Conservation (phyloP, 92 coral and sea anemone species). For the Galaxea fascicularis region DNA sequence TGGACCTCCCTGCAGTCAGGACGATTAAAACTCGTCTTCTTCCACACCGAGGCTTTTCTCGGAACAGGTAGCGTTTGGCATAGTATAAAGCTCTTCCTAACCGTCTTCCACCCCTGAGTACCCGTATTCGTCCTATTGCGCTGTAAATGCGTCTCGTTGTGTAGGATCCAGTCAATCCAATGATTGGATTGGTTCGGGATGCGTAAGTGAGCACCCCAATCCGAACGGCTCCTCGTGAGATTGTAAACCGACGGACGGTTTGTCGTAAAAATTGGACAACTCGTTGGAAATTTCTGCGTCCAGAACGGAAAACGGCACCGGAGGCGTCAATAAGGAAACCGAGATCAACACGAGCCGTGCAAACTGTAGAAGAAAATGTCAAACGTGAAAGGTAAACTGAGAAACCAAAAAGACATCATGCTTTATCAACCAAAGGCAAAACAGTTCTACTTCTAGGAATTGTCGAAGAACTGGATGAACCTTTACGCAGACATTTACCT, state of each 20-base stretch:
- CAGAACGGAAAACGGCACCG: slow-evolving; percentile 18
- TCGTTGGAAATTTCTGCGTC: slow-evolving; percentile 38
- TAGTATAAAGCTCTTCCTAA: slow-evolving; percentile 66
- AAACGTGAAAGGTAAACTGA: too few relatives aligned
- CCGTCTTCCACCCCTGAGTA: slow-evolving; percentile 27
- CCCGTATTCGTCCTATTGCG: slow-evolving; percentile 36
- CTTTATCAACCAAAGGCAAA: too few relatives aligned
- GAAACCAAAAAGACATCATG: too few relatives aligned
- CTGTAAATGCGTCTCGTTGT: background rate
- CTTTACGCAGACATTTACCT: too few relatives aligned
- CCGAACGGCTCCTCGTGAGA: slow-evolving; percentile 68
- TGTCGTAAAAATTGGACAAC: slow-evolving; percentile 61
- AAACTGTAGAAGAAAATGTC: slow-evolving; percentile 29
- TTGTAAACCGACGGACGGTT: slow-evolving; percentile 60
- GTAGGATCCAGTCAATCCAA: slow-evolving; percentile 31
- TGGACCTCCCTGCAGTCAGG: slow-evolving; percentile 62
- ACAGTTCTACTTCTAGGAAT: too few relatives aligned
- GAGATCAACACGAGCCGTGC: slow-evolving; percentile 65
- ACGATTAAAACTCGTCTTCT: slow-evolving; percentile 68
- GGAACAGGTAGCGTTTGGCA: slow-evolving; percentile 52
- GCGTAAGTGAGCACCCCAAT: slow-evolving; percentile 71
- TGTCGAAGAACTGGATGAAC: too few relatives aligned
- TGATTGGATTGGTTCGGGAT: slow-evolving; percentile 30
- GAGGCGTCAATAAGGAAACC: slow-evolving; percentile 73
- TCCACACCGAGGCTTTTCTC: slow-evolving; percentile 70